Conservation (phyloP, 2,888 invertebrate species). For the Isoperla grammatica region DNA sequence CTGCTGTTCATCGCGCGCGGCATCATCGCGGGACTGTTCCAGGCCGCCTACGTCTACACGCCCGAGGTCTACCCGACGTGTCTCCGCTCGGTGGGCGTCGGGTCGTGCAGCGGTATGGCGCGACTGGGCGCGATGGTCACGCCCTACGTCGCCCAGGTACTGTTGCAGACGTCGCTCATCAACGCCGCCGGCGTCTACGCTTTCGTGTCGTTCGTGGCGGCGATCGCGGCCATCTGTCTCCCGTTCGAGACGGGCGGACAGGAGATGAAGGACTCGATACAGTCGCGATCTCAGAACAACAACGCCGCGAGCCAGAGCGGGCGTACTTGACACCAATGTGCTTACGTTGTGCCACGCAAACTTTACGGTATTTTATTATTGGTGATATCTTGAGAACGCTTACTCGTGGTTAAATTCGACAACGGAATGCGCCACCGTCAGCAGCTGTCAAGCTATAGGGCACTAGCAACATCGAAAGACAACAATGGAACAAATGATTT, state of each 20-base stretch:
- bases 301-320: no score
- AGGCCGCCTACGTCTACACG: conserved; percentile 93
- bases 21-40: conserved; percentile 89
- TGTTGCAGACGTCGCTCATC: conserved; percentile 66
- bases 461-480: no score
- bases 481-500: no score
- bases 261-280: conserved; percentile 52
- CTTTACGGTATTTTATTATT: no score
- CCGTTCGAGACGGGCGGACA: conserved; percentile 82
- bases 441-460: no score
- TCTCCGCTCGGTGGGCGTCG: conserved; percentile 83
- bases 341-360: no score
- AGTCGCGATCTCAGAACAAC: background rate
- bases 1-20: conserved; percentile 84
- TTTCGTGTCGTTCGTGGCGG: conserved; percentile 67
- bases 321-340: no score
- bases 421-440: no score
- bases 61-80: conserved; percentile 93
- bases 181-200: conserved; percentile 74
- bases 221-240: conserved; percentile 67
- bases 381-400: no score
- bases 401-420: no score
- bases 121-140: conserved; percentile 90
- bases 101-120: conserved; percentile 86
- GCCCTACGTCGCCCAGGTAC: conserved; percentile 88